Evolutionary conservation across 1,140 invertebrate species (phyloP).

Genomic region (Calephelis nemesis): DNA sequence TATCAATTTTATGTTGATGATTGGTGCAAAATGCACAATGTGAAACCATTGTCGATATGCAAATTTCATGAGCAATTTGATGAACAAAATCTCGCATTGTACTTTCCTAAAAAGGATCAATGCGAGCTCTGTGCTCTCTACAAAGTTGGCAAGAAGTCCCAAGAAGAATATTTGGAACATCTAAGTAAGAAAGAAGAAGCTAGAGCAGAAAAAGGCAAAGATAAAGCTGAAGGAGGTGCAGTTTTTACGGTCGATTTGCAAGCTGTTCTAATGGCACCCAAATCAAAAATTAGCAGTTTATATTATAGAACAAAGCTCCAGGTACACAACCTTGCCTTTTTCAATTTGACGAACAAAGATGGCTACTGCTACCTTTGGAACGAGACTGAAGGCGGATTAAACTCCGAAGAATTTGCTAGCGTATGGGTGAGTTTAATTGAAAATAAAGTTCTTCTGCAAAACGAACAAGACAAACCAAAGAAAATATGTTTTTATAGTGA

Average conservation of each 20-base stretch:
- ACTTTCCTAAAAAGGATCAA: constrained; percentile 25
- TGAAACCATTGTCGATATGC: constrained; percentile 18
- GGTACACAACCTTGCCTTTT: constrained; percentile 30
- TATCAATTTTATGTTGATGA: constrained; percentile 30
- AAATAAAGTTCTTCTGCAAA: constrained; percentile 26
- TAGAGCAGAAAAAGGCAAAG: constrained; percentile 23
- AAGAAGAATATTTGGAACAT: constrained; percentile 25
- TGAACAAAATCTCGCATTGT: constrained; percentile 2
- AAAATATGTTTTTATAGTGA: constrained; percentile 27
- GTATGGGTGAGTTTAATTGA: constrained; percentile 24
- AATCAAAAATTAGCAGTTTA: constrained; percentile 25
- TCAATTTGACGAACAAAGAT: constrained; percentile 31
- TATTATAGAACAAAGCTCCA: constrained; percentile 36
- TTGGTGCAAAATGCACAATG: constrained; percentile 27
- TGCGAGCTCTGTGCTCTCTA: constrained; percentile 26
- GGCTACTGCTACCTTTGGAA: constrained; percentile 32
- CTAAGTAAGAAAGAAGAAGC: constrained; percentile 27
- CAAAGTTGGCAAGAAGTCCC: constrained; percentile 25
- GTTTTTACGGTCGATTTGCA: too few relatives aligned
- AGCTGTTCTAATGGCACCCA: constrained; percentile 29
- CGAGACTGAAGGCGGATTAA: constrained; percentile 33
- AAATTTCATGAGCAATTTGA: constrained; percentile 21
- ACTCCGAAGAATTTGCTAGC: constrained; percentile 30
- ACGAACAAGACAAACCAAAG: constrained; percentile 8
- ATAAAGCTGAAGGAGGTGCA: too few relatives aligned